Conservation (phyloP, 2,797 vertebrate genomes). For the Melanotaenia trifasciata region DNA sequence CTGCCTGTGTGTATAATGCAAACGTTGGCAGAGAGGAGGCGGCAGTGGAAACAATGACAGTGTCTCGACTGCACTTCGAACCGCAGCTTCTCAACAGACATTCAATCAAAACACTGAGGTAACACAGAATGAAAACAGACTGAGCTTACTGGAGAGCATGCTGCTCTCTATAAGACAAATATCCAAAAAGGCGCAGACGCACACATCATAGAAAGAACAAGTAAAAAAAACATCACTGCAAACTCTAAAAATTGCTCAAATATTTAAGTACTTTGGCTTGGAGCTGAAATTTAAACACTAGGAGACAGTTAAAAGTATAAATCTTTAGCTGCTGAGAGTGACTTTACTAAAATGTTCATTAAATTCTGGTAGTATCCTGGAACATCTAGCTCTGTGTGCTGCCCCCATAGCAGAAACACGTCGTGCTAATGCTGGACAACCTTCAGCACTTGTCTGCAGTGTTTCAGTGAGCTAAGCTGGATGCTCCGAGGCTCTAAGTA, state of each 20-base stretch:
- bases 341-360: conserved; percentile 44
- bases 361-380: conserved; percentile 31
- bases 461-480: conserved; percentile 63
- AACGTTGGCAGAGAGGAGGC: conserved; percentile 44
- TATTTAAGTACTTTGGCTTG: conserved; percentile 30
- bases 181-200: conserved; percentile 31
- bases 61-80: conserved; percentile 64
- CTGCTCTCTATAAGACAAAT: conserved; percentile 48
- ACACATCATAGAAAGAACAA: conserved; percentile 19
- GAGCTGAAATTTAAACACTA: conserved; percentile 35
- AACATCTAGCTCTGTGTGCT: conserved; percentile 21
- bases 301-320: conserved; percentile 25
- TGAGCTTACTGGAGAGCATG: conserved; percentile 50
- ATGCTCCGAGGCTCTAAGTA: conserved; percentile 68
- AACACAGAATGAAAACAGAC: conserved; percentile 64
- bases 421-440: conserved; percentile 48
- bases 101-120: conserved; percentile 67
- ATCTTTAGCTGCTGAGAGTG: conserved; percentile 14
- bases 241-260: conserved; percentile 26
- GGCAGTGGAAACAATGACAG: conserved; percentile 65
- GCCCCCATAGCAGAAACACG: conserved; percentile 36
- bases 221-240: not conserved
- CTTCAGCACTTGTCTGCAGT: conserved; percentile 61
- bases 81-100: conserved; percentile 58
- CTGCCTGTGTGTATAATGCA: conserved; percentile 45